Evolutionary conservation across 2,888 invertebrate genomes (phyloP).

Genomic region (Anagyrus pseudococci): DNA sequence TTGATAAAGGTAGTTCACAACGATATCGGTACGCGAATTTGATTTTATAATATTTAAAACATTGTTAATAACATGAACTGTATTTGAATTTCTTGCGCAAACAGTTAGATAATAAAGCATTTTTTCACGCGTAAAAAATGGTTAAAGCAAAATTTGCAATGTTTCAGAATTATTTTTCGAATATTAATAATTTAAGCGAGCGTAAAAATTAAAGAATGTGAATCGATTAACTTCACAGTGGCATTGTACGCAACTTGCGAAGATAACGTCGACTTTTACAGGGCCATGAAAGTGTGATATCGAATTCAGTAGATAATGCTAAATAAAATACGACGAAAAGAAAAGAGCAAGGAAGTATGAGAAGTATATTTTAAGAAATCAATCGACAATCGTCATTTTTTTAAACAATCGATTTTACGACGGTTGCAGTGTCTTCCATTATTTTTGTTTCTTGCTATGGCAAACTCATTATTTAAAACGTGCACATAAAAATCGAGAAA

Average conservation of each 20-base stretch:
- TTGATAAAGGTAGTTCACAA: too few relatives aligned
- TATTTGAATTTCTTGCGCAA: too few relatives aligned
- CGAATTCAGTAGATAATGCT: slow-evolving; percentile 12
- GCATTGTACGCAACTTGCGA: slow-evolving; percentile 12
- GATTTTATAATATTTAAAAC: too few relatives aligned
- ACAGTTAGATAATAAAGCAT: too few relatives aligned
- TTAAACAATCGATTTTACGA: slow-evolving; percentile 11
- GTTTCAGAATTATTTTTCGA: too few relatives aligned
- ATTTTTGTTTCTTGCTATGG: slow-evolving; percentile 13
- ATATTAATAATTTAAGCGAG: too few relatives aligned
- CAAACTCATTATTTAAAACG: slow-evolving; percentile 17
- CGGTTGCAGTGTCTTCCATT: slow-evolving; percentile 37
- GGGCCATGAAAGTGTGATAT: slow-evolving; percentile 33
- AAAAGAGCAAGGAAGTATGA: slow-evolving; percentile 13
- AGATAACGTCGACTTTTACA: slow-evolving; percentile 28
- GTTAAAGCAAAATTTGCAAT: too few relatives aligned
- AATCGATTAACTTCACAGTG: slow-evolving; percentile 1
- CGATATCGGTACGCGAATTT: too few relatives aligned
- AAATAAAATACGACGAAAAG: background rate
- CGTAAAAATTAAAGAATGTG: too few relatives aligned
- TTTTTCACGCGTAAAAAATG: too few relatives aligned
- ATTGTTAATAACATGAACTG: too few relatives aligned
- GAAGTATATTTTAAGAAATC: slow-evolving; percentile 10
- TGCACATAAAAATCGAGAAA: background rate
- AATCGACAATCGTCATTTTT: slow-evolving; percentile 29